Evolutionary conservation across 30 jellyfish, hydroid and myxozoan genomes (phyloP).

Genomic region (Chironex yamaguchii): DNA sequence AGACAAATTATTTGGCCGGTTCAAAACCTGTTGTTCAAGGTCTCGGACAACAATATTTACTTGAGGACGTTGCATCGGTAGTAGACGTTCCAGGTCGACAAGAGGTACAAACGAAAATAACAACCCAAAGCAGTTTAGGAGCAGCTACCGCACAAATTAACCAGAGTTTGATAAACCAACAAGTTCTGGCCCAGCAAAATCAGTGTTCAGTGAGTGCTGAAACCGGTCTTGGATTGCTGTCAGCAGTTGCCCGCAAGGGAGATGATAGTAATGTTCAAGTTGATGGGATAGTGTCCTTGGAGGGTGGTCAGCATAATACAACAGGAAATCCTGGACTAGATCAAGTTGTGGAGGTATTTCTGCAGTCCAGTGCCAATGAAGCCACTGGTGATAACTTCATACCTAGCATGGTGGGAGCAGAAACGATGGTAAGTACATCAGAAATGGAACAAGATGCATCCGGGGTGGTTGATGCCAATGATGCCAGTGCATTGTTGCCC

Average conservation of each 20-base stretch:
- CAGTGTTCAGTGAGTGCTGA: slow-evolving; percentile 30
- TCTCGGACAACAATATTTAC: background rate
- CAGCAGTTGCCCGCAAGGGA: slow-evolving; percentile 99
- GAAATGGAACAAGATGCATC: slow-evolving; percentile 6
- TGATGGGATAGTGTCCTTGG: slow-evolving; percentile 91
- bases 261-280: slow-evolving; percentile 90
- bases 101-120: background rate
- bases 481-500: background rate
- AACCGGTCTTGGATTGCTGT: slow-evolving; percentile 94
- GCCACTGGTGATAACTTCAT: background rate
- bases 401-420: slow-evolving; percentile 1
- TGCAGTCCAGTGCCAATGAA: slow-evolving; percentile 53
- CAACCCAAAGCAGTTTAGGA: background rate
- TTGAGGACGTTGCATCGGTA: background rate
- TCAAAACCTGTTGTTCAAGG: background rate
- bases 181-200: background rate
- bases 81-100: background rate
- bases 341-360: slow-evolving; percentile 97
- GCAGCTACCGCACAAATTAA: slow-evolving; percentile 44
- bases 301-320: slow-evolving; percentile 61
- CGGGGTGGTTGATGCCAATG: background rate
- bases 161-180: slow-evolving; percentile 73
- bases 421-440: background rate
- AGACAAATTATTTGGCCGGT: background rate
- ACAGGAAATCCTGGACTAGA: slow-evolving; percentile 72